Evolutionary conservation across 2,888 invertebrate species (phyloP).

Genomic region (Caenorhabditis sp.): DNA sequence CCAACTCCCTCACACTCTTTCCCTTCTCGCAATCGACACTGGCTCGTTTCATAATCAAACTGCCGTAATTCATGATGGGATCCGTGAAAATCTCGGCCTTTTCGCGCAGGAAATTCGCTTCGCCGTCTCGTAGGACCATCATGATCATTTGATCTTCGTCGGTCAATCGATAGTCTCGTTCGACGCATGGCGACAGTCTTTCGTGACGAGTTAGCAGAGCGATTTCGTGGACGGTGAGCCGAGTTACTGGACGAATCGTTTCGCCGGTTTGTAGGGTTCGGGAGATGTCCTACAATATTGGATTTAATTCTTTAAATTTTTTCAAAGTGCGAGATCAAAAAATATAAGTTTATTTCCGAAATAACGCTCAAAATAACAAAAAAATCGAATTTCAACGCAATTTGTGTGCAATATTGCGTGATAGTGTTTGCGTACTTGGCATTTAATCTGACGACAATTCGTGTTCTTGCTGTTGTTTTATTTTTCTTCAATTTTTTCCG

Average conservation of each 20-base stretch:
- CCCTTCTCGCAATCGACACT: not conserved
- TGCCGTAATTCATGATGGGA: constrained; percentile 37
- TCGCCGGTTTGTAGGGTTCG: constrained; percentile 19
- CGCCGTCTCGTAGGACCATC: constrained; percentile 18
- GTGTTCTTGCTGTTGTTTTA: no score
- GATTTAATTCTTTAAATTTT: no score
- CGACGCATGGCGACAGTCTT: not conserved
- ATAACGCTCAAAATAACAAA: no score
- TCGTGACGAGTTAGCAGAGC: not conserved
- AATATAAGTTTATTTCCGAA: no score
- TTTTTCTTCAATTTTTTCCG: no score
- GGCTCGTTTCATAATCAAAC: constrained; percentile 34
- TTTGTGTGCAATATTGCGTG: no score
- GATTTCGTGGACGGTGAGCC: constrained; percentile 21
- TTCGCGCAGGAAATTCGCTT: constrained; percentile 10
- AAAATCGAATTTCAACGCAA: no score
- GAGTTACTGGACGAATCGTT: constrained; percentile 9
- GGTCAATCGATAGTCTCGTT: constrained; percentile 12
- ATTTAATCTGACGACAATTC: no score
- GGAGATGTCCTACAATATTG: constrained; percentile 24
- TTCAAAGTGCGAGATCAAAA: no score
- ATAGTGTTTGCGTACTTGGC: no score
- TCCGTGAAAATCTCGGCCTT: not conserved
- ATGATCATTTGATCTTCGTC: constrained; percentile 37
- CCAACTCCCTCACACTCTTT: not conserved